These are phyloP conservation scores for Scaptomyza parva DNA, from an alignment of 2,888 invertebrate species.

Conservation along the genomic window DNA sequence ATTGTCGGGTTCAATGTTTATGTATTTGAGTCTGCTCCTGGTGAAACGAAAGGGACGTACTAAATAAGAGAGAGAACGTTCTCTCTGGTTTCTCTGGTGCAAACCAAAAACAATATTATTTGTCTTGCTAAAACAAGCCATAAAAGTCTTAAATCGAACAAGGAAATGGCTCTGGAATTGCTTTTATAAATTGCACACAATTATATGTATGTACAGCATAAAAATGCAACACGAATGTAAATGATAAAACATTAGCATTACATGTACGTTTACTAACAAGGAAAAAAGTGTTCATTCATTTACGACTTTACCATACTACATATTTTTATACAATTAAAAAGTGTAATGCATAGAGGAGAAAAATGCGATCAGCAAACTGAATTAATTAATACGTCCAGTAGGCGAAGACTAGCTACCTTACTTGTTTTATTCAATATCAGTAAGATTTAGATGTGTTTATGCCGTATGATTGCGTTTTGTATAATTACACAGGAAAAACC, in stretches of 20 bases:
- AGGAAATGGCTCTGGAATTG: slow-evolving; percentile 16
- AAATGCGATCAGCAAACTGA: too few species aligned
- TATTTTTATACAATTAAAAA: too few species aligned
- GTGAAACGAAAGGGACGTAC: slow-evolving; percentile 1
- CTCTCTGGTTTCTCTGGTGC: slow-evolving; percentile 9
- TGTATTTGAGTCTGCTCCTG: slow-evolving; percentile 31
- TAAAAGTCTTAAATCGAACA: slow-evolving; percentile 43
- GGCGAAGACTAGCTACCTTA: too few species aligned
- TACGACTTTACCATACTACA: too few species aligned
- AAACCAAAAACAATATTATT: slow-evolving; percentile 38
- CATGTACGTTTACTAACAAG: not conserved
- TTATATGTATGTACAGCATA: not conserved
- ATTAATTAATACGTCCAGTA: too few species aligned
- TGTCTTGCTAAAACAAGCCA: slow-evolving; percentile 57
- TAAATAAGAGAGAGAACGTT: slow-evolving; percentile 8
- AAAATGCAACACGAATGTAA: not conserved
- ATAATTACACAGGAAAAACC: slow-evolving; percentile 33
- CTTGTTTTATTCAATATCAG: not conserved
- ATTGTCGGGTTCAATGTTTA: slow-evolving; percentile 48
- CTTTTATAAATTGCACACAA: slow-evolving; percentile 3
- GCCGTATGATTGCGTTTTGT: slow-evolving; percentile 15
- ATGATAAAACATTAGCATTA: not conserved
- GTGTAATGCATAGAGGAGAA: too few species aligned
- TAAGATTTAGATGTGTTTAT: not conserved
- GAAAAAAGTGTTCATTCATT: not conserved